Conservation (phyloP, 1,140 invertebrate genomes). For the Ganaspis sp. region DNA sequence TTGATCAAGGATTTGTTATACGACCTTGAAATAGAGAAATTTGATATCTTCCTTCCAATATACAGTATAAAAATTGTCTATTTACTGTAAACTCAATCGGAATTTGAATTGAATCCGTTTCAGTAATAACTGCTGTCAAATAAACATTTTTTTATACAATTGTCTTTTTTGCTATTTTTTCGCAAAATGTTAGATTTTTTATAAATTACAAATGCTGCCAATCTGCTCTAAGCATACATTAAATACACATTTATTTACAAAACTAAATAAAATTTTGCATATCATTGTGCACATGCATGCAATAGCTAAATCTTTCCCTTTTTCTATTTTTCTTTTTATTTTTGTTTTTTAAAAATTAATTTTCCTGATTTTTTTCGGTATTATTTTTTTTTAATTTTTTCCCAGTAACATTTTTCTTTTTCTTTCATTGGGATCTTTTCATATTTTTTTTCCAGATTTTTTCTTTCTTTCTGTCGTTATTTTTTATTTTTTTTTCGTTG, state of each 20-base stretch:
- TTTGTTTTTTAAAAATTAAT: too few relatives aligned
- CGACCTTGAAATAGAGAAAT: conserved; percentile 12
- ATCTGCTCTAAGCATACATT: too few relatives aligned
- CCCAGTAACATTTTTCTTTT: too few relatives aligned
- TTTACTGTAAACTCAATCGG: conserved; percentile 18
- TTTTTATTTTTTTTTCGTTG: background rate
- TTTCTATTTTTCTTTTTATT: background rate
- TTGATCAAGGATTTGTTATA: background rate
- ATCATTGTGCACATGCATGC: too few relatives aligned
- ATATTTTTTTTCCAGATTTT: background rate
- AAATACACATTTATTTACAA: too few relatives aligned
- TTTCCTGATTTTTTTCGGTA: too few relatives aligned
- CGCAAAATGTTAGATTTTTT: too few relatives aligned
- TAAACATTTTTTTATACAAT: background rate
- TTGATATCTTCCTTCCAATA: background rate
- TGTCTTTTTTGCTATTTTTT: background rate
- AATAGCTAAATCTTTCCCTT: too few relatives aligned
- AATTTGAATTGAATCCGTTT: conserved; percentile 6
- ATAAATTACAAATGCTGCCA: too few relatives aligned
- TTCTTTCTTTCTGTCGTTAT: background rate
- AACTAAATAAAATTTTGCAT: too few relatives aligned
- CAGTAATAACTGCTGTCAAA: conserved; percentile 1
- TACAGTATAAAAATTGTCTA: conserved; percentile 14
- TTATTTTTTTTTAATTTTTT: too few relatives aligned
- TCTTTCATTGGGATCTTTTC: too few relatives aligned